A percentile compares a stretch with the other conserved stretches of the same genome.
phyloP scores from a whole-genome alignment of 2,113 vertebrate genomes.

The Ptyas mucosa region DNA sequence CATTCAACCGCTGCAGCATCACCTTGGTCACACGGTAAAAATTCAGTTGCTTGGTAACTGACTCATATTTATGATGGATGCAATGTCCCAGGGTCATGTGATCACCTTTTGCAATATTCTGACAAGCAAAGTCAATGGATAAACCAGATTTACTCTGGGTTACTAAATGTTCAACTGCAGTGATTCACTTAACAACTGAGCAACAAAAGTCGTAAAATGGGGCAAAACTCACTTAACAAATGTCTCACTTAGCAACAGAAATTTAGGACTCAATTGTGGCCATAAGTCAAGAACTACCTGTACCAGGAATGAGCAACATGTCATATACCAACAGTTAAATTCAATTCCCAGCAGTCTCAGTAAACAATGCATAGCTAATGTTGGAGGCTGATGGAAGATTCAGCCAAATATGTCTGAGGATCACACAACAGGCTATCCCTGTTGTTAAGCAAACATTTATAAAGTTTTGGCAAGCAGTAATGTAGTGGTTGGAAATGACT shows the following conservation, averaged over 20 bases:
- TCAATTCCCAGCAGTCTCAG: background rate
- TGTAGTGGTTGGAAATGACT: no score
- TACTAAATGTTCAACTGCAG: background rate
- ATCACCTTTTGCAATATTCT: background rate
- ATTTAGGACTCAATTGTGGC: background rate
- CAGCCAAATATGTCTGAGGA: background rate
- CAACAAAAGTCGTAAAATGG: background rate
- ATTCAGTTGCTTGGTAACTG: background rate
- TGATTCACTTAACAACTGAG: background rate
- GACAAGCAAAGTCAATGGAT: background rate
- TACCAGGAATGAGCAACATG: background rate
- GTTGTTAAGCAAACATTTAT: background rate
- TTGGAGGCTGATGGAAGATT: background rate
- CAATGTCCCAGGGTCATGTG: background rate
- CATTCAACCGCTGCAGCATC: background rate
- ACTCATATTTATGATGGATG: background rate
- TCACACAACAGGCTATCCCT: background rate
- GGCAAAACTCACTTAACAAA: background rate
- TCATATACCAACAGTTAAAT: background rate
- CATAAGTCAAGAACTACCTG: background rate
- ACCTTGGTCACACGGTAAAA: background rate
- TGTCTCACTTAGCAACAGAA: background rate
- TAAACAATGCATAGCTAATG: background rate
- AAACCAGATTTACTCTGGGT: background rate
- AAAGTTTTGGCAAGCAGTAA: background rate